These are phyloP conservation scores for Asarcornis scutulata DNA, from an alignment of 2,113 vertebrate genomes.

Conservation along the genomic window DNA sequence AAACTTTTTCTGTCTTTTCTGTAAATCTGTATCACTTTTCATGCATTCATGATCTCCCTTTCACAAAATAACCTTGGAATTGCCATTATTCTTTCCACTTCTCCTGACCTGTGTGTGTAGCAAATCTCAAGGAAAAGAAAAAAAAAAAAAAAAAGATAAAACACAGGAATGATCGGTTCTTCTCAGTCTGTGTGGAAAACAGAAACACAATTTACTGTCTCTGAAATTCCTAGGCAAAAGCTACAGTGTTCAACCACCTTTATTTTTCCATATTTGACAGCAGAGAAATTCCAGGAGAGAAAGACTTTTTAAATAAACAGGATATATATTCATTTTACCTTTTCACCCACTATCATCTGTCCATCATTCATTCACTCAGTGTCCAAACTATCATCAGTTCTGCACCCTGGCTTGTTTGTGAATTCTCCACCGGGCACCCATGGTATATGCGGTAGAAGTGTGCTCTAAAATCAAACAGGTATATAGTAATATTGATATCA, in stretches of 20 bases:
- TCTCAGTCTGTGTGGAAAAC: neutral
- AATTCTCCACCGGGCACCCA: neutral
- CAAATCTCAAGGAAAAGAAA: neutral
- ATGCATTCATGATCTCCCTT: neutral
- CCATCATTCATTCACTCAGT: neutral
- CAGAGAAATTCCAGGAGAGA: neutral
- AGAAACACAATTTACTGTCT: neutral
- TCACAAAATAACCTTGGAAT: neutral
- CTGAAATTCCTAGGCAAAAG: neutral
- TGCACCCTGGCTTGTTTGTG: neutral
- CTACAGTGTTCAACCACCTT: neutral
- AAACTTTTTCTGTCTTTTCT: neutral
- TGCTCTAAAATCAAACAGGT: neutral
- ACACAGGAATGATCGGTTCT: neutral
- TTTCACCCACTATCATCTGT: neutral
- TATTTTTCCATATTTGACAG: neutral
- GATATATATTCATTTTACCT: neutral
- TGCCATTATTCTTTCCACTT: neutral
- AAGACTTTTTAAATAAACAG: neutral
- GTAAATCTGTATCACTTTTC: neutral
- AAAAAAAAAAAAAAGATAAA: neutral
- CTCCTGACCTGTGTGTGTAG: neutral
- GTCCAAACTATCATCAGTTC: neutral
- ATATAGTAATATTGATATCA: neutral
- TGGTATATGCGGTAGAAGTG: neutral